Conservation (phyloP, 2,888 invertebrate genomes). For the Chalcosyrphus nemorum region DNA sequence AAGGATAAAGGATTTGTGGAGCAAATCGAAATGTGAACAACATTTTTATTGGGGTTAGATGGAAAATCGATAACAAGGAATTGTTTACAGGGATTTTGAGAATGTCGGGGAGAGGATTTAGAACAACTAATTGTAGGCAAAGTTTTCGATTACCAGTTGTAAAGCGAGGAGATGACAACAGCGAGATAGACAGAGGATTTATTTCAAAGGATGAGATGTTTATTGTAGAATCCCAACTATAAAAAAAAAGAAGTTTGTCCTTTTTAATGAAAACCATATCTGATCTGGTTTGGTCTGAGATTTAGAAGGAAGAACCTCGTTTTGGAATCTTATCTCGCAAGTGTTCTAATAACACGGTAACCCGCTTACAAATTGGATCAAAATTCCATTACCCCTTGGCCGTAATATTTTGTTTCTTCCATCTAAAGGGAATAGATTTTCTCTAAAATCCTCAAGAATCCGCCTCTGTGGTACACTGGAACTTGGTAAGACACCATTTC, state of each 20-base stretch:
- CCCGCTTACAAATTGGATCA: conserved; percentile 36
- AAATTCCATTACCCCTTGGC: conserved; percentile 26
- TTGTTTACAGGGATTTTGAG: neutral
- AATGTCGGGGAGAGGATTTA: neutral
- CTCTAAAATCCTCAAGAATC: no score
- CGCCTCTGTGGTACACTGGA: no score
- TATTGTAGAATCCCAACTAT: neutral
- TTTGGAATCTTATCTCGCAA: neutral
- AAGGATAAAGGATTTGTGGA: conserved; percentile 12
- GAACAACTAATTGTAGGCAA: conserved; percentile 15
- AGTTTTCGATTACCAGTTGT: conserved; percentile 1
- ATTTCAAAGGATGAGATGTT: neutral
- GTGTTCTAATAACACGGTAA: conserved; percentile 21
- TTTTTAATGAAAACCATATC: no score
- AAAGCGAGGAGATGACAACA: neutral
- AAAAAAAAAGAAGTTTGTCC: no score
- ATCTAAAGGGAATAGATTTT: conserved; percentile 5
- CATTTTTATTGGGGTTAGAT: conserved; percentile 52
- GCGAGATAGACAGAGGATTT: neutral
- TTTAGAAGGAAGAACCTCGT: no score
- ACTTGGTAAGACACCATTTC: no score
- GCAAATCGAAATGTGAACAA: conserved; percentile 38
- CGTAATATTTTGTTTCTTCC: conserved; percentile 2
- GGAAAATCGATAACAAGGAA: conserved; percentile 20
- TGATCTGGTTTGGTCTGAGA: no score